Percentiles rank a stretch among this genome's conserved stretches.
Conservation (phyloP, 1,140 invertebrate genomes). For the Bilobella aurantiaca region DNA sequence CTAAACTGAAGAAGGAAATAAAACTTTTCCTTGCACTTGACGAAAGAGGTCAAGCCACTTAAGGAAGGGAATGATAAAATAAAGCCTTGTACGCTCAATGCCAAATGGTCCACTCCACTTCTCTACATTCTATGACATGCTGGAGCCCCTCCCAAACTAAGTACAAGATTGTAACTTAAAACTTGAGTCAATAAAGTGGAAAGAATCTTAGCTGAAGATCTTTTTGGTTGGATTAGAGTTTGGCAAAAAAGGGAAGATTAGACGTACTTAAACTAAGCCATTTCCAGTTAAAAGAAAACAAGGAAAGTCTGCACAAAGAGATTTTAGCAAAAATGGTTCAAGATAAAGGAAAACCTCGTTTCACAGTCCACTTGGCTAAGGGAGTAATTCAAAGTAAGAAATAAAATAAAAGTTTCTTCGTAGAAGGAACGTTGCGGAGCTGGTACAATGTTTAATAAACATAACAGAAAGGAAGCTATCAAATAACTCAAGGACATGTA, state of each 20-base stretch:
- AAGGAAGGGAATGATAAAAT: neutral
- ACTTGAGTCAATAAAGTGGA: neutral
- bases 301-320: neutral
- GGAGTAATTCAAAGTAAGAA: neutral
- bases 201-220: too few species aligned
- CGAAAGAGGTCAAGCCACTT: slow-evolving; percentile 4
- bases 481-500: neutral
- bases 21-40: neutral
- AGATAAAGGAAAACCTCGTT: slow-evolving; percentile 4
- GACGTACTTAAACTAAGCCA: neutral
- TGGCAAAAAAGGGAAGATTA: neutral
- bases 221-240: neutral
- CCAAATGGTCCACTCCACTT: too few species aligned
- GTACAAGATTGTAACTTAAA: slow-evolving; percentile 1
- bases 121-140: neutral
- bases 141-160: neutral
- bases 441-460: slow-evolving; percentile 8
- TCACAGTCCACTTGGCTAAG: slow-evolving; percentile 5
- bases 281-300: neutral
- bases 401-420: neutral
- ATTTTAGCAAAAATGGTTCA: neutral
- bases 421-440: too few species aligned
- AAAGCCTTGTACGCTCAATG: neutral
- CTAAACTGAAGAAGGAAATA: neutral
- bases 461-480: neutral